Evolutionary conservation across 2,113 vertebrate species (phyloP), one percentile per base, ranked within the genome.

Genomic region (Trematomus loennbergii): DNA sequence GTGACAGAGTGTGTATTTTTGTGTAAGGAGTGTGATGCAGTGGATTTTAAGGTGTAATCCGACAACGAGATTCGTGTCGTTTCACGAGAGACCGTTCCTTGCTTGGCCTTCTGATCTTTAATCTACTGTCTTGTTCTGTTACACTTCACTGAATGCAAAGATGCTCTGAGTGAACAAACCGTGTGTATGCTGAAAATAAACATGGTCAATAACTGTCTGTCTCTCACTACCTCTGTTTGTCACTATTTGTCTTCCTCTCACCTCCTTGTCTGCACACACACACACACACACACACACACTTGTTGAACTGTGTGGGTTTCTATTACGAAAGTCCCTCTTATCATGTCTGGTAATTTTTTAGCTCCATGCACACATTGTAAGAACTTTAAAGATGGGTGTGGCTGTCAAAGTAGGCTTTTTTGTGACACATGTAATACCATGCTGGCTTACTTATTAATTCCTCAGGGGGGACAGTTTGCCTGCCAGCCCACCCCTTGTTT

Each of bases 71-170:
- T 80, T 85, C 81, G 70, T 80, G 72, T 89, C 25, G 5, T 74
- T 84, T 72, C 20, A 67, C 63, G 48, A 49, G 71, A 79, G 74
- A 83, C 86, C 79, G 86, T 71, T 74, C 33, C 15, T 43, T 75
- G 71, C 62, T 75, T 60, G 69, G 52, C 72, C 68, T 81, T 61
- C 60, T 91, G 84, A 87, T 87, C 89, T 88, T 87, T 84, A 88
- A 91, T 85, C 87, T 72, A 81, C 36, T 45, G 78, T 75, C 80
- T 87, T 75, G 60, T 79, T 85, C 54, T 72, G 63, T 87, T 86
- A 40, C 73, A 71, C 75, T 79, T 81, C 72, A 72, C 62, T 83
- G 83, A 84, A 68, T 13, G 71, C 74, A 76, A 64, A 81, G 72
- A 71, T 6, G 3, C 6, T 71, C 48, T 81, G 33, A 85, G 53